These are phyloP conservation scores for Eclectus roratus DNA, from an alignment of 2,113 vertebrate genomes.

Conservation along the genomic window DNA sequence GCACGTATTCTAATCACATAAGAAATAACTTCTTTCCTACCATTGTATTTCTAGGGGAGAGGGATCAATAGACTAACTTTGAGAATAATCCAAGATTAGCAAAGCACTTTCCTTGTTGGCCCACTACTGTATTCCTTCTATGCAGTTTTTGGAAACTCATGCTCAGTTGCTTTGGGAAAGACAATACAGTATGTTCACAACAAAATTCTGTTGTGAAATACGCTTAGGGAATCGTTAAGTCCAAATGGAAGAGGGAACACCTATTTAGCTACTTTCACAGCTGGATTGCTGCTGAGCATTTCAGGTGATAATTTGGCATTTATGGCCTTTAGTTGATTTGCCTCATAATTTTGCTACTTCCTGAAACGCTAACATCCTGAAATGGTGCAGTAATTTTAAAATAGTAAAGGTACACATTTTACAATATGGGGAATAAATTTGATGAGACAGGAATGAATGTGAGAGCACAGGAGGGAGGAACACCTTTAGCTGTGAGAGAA, in stretches of 20 bases:
- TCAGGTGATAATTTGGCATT: not conserved
- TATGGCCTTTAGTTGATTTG: not conserved
- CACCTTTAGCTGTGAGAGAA: conserved; percentile 8
- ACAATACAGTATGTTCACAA: not conserved
- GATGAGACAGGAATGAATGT: not conserved
- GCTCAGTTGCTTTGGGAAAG: not conserved
- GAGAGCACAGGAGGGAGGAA: conserved; percentile 46
- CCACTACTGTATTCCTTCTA: not conserved
- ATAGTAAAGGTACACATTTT: conserved; percentile 5
- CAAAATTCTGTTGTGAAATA: not conserved
- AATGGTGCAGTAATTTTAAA: not conserved
- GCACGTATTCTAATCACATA: not conserved
- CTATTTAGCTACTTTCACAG: not conserved
- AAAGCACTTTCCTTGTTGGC: not conserved
- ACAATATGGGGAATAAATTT: conserved; percentile 16
- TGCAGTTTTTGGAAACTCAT: not conserved
- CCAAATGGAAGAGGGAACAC: not conserved
- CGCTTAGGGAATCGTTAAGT: not conserved
- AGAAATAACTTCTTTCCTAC: not conserved
- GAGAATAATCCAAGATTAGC: not conserved
- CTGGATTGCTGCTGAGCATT: not conserved
- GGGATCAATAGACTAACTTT: not conserved
- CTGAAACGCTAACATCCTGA: not conserved
- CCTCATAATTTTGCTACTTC: not conserved
- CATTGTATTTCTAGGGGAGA: not conserved